These are phyloP conservation scores for Ypsolopha sequella DNA, from an alignment of 2,888 invertebrate species.

Conservation along the genomic window DNA sequence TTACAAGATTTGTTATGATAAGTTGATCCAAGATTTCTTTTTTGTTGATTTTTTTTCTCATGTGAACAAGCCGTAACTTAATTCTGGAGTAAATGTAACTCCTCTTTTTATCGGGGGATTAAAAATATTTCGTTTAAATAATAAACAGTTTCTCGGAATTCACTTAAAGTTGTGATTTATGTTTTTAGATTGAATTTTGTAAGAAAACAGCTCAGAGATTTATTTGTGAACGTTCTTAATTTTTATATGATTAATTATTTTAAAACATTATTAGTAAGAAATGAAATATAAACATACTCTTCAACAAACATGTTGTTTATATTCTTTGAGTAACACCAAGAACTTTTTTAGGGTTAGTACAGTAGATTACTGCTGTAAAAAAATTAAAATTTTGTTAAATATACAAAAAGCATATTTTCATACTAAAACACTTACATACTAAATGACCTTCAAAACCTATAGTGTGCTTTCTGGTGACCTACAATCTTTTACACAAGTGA, in stretches of 20 bases:
- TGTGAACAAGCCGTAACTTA: too few relatives aligned
- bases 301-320: constrained; percentile 20
- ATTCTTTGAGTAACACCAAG: constrained; percentile 13
- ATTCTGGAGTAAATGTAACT: not conserved
- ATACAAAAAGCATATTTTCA: too few relatives aligned
- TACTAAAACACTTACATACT: too few relatives aligned
- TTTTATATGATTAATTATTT: constrained; percentile 51
- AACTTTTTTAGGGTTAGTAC: too few relatives aligned
- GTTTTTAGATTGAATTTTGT: constrained; percentile 48
- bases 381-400: too few relatives aligned
- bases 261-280: constrained; percentile 48
- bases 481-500: too few relatives aligned
- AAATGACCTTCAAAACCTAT: too few relatives aligned
- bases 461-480: too few relatives aligned
- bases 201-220: constrained; percentile 29
- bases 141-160: not conserved
- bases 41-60: not conserved
- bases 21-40: not conserved
- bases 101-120: not conserved
- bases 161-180: constrained; percentile 23
- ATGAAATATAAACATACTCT: constrained; percentile 50
- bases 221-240: constrained; percentile 42
- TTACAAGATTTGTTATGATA: too few relatives aligned
- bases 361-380: too few relatives aligned
- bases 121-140: not conserved